Conservation (phyloP, 2,113 vertebrate genomes). For the Menidia beryllina region DNA sequence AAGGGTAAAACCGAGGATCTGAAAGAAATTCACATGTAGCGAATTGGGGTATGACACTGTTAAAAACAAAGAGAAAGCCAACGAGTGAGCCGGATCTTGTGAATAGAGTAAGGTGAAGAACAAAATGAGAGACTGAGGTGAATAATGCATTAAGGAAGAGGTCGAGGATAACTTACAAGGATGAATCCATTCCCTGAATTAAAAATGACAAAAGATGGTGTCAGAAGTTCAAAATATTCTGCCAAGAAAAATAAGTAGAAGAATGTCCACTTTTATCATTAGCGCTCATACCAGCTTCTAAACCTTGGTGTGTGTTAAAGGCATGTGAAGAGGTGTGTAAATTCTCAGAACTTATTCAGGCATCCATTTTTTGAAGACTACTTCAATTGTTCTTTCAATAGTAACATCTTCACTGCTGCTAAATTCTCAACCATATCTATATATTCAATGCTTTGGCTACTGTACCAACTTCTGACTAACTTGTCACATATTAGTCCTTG, state of each 20-base stretch:
- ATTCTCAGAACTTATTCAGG: slow-evolving; percentile 34
- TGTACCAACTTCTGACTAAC: background rate
- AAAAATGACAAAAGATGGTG: slow-evolving; percentile 3
- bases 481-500: background rate
- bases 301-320: slow-evolving; percentile 37
- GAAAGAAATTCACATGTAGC: slow-evolving; percentile 63
- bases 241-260: slow-evolving; percentile 27
- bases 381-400: background rate
- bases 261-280: slow-evolving; percentile 5
- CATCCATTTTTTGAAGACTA: slow-evolving; percentile 27
- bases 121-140: slow-evolving; percentile 13
- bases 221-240: background rate
- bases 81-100: slow-evolving; percentile 25
- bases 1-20: slow-evolving; percentile 66
- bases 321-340: slow-evolving; percentile 40
- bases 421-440: background rate
- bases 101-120: slow-evolving; percentile 25
- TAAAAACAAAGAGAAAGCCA: slow-evolving; percentile 39
- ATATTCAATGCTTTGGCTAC: background rate
- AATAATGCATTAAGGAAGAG: background rate
- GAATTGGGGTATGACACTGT: slow-evolving; percentile 28
- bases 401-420: background rate
- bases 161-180: slow-evolving; percentile 6
- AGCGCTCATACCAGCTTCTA: slow-evolving; percentile 21
- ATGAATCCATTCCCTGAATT: background rate